Conservation (phyloP, 2,888 invertebrate species). For the Amiota mariae region DNA sequence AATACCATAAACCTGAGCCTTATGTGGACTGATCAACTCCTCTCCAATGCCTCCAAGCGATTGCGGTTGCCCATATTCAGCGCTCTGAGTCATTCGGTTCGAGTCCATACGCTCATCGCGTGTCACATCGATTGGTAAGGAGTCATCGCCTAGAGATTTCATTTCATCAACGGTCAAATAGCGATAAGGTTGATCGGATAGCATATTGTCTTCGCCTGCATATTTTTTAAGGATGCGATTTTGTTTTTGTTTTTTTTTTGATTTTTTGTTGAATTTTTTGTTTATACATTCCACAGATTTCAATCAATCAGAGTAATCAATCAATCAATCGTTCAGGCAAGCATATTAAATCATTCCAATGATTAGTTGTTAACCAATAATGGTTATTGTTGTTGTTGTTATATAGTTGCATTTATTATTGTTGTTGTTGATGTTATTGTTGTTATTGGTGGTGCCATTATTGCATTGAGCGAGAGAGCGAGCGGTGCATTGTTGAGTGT, state of each 20-base stretch:
- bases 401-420: constrained; percentile 36
- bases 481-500: constrained; percentile 27
- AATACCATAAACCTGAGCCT: constrained; percentile 75
- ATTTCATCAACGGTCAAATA: constrained; percentile 96
- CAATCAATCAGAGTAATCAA: constrained; percentile 40
- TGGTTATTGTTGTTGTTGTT: constrained; percentile 41
- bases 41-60: constrained; percentile 71
- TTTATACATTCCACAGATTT: constrained; percentile 50
- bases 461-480: constrained; percentile 32
- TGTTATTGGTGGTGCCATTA: constrained; percentile 42
- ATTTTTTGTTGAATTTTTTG: constrained; percentile 4
- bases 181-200: constrained; percentile 92
- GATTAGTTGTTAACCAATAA: constrained; percentile 49
- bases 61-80: constrained; percentile 75
- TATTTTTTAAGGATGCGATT: constrained; percentile 43
- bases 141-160: constrained; percentile 95
- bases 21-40: constrained; percentile 79
- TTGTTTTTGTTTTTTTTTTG: constrained; percentile 38
- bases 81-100: constrained; percentile 76
- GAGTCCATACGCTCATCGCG: constrained; percentile 90
- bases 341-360: constrained; percentile 50
- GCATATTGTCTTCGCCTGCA: constrained; percentile 90
- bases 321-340: constrained; percentile 1
- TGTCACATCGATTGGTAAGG: constrained; percentile 93
- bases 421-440: neutral